Percentiles rank a stretch among this genome's conserved stretches.
Conservation (phyloP, 2,888 invertebrate species). For the Lycia hirtaria region DNA sequence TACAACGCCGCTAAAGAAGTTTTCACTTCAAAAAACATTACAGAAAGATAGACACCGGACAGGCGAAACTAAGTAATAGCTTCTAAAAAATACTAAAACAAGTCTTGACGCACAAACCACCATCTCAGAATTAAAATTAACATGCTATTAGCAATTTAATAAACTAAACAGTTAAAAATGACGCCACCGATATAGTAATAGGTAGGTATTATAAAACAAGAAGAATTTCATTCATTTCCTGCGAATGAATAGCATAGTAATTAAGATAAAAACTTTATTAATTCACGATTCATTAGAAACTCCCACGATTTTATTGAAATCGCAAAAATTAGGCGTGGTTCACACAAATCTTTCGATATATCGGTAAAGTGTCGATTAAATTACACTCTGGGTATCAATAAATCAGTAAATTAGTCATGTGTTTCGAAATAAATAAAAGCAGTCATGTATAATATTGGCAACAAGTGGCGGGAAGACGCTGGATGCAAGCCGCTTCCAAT, state of each 20-base stretch:
- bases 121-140: background rate
- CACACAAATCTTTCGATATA: slow-evolving; percentile 1
- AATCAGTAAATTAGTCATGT: slow-evolving; percentile 6
- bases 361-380: background rate
- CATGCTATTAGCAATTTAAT: background rate
- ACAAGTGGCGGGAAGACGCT: no score
- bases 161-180: slow-evolving; percentile 7
- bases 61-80: no score
- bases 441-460: background rate
- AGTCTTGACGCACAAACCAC: background rate
- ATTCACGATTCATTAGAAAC: slow-evolving; percentile 11
- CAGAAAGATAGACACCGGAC: no score
- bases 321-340: slow-evolving; percentile 14
- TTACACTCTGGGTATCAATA: slow-evolving; percentile 11
- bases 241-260: slow-evolving; percentile 11
- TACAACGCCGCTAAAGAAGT: background rate
- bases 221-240: slow-evolving; percentile 27
- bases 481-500: no score
- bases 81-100: background rate
- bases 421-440: background rate
- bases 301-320: slow-evolving; percentile 17
- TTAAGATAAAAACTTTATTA: slow-evolving; percentile 22
- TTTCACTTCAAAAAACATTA: background rate
- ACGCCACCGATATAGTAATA: slow-evolving; percentile 6
- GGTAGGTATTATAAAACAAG: background rate